Evolutionary conservation across 2,113 vertebrate species (phyloP), one percentile per base, ranked within the genome.

Genomic region (Dromaius novaehollandiae): DNA sequence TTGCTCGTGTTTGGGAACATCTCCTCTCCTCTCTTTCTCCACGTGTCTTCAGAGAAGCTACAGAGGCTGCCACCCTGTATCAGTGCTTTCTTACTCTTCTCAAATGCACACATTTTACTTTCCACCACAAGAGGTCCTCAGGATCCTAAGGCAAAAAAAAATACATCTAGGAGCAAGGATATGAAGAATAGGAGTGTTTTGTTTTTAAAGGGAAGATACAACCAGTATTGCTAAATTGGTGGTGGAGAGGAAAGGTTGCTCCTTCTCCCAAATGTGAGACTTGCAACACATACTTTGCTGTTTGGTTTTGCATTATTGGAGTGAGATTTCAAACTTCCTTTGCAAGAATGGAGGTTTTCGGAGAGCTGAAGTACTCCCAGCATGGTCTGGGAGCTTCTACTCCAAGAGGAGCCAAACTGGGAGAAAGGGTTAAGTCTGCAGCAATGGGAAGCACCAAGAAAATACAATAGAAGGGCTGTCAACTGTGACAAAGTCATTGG

Each of bases 101-200:
- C 87, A 38, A 30, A 64, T 3, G 28, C 69, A 48, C 5, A 2
- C 36, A 7, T 3, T 89, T 50, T 28, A 5, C 24, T 81, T 93
- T 30, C 7, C 28, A 83, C 94, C 97, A 93, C 93, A 64, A 94
- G 97, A 96, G 68, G 95, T 93, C 97, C 60, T 56, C 94, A 90
- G 58, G 84, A 94, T 36, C 60, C 77, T 3, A 26, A 86, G 76
- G 30, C 8, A 86, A 70, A 77, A 50, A 18, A 11, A 38, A 38
- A 7, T 2, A 1, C 7, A 4, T 13, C 14, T 11, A 2, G 76
- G 55, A 56, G 24, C 13, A 1, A 17, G 21, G 42, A 63, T 32
- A 46, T 73, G 77, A 6, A 60, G 18, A 6, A 5, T 0, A 20
- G 36, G 28, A 74, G 9, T 16, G 19, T 40, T 42, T 42, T 34